A percentile compares a stretch with the other conserved stretches of the same genome.
phyloP scores from a whole-genome alignment of 2,888 invertebrate genomes.

The Trichogramma evanescens region DNA sequence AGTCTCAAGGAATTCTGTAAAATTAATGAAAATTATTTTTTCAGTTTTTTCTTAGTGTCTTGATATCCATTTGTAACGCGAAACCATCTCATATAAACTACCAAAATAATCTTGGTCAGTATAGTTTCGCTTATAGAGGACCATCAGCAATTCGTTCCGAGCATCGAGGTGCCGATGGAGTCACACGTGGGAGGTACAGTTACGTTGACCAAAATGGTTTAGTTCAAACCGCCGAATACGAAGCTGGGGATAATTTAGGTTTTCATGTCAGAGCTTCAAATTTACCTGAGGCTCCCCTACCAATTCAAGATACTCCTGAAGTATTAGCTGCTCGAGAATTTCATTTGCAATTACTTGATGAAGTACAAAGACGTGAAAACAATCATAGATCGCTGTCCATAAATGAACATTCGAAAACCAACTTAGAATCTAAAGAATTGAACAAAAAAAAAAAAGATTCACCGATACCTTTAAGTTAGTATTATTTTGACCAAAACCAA shows the following conservation, averaged over 20 bases:
- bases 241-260: conserved; percentile 43
- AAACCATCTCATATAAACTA: conserved; percentile 31
- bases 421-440: too few relatives aligned
- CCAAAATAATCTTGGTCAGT: conserved; percentile 45
- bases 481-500: too few relatives aligned
- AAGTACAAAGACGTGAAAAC: background rate
- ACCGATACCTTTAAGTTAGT: too few relatives aligned
- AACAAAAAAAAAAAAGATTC: too few relatives aligned
- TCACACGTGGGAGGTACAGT: conserved; percentile 46
- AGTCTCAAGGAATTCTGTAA: too few relatives aligned
- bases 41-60: conserved; percentile 23
- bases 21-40: background rate
- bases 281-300: conserved; percentile 40
- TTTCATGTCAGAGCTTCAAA: conserved; percentile 49
- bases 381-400: too few relatives aligned
- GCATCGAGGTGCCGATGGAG: conserved; percentile 42
- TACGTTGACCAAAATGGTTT: conserved; percentile 47
- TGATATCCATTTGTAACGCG: conserved; percentile 21
- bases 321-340: conserved; percentile 41
- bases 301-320: conserved; percentile 45
- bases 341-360: conserved; percentile 34
- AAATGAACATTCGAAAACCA: too few relatives aligned
- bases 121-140: conserved; percentile 46
- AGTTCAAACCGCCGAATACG: conserved; percentile 47
- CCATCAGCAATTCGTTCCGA: conserved; percentile 42